phyloP scores from a whole-genome alignment of 2,888 invertebrate genomes.

The Drosophila colorata region DNA sequence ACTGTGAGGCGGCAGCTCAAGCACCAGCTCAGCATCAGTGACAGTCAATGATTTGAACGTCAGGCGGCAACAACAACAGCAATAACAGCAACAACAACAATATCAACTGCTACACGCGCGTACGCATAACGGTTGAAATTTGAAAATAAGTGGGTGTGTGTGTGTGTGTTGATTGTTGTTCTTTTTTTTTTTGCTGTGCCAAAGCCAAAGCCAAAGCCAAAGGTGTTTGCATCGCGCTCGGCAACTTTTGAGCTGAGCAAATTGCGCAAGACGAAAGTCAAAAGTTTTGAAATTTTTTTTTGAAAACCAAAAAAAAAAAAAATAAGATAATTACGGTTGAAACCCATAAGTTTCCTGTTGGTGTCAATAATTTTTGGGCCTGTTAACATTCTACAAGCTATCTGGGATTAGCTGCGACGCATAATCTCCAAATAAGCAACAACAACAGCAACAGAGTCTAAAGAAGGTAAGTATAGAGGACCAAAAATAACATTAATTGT shows the following conservation, averaged over 20 bases:
- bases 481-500: neutral
- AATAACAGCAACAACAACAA: conserved; percentile 17
- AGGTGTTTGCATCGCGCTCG: conserved; percentile 30
- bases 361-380: conserved; percentile 14
- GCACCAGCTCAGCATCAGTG: conserved; percentile 35
- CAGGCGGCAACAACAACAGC: conserved; percentile 26
- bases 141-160: conserved; percentile 37
- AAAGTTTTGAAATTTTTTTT: conserved; percentile 37
- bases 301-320: conserved; percentile 5
- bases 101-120: conserved; percentile 31
- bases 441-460: conserved; percentile 2
- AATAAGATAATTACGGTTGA: neutral
- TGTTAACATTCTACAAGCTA: conserved; percentile 14
- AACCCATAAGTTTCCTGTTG: conserved; percentile 7
- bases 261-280: conserved; percentile 22
- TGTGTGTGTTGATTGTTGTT: conserved; percentile 32
- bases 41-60: conserved; percentile 29
- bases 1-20: conserved; percentile 25
- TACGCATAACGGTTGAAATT: conserved; percentile 46
- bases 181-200: conserved; percentile 46
- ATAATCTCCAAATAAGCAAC: conserved; percentile 8
- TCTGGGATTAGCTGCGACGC: conserved; percentile 16
- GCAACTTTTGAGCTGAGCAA: conserved; percentile 16
- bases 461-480: conserved; percentile 25
- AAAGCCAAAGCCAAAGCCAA: conserved; percentile 30